These are phyloP conservation scores for Brotogeris chrysoptera DNA, from an alignment of 2,797 vertebrate genomes.

Conservation along the genomic window DNA sequence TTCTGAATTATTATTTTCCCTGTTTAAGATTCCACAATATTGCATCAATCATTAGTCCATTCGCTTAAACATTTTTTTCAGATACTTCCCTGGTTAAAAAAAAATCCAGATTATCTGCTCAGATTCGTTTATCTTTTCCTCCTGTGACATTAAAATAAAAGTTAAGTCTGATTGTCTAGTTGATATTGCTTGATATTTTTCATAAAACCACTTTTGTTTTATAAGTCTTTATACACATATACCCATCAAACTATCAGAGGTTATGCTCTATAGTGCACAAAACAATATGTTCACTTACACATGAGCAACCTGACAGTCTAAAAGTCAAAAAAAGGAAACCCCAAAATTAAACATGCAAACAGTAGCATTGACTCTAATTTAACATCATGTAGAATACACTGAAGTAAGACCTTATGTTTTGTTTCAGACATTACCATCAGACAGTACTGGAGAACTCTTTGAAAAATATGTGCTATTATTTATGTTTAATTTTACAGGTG, in stretches of 20 bases:
- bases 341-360: not conserved
- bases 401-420: not conserved
- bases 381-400: not conserved
- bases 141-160: not conserved
- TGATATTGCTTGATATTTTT: not conserved
- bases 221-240: not conserved
- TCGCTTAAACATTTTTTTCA: not conserved
- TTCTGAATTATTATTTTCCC: not conserved
- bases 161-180: not conserved
- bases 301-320: not conserved
- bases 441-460: not conserved
- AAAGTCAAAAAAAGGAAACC: not conserved
- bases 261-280: not conserved
- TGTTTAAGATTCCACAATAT: not conserved
- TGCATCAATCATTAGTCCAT: not conserved
- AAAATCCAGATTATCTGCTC: not conserved
- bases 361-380: not conserved
- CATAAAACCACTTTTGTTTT: not conserved
- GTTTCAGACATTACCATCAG: not conserved
- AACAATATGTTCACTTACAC: not conserved
- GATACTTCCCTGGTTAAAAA: not conserved
- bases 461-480: not conserved
- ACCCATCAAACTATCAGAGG: not conserved
- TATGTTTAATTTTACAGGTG: not conserved
- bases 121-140: not conserved